These are phyloP conservation scores for Melikaiella ostensackeni DNA, from an alignment of 2,888 invertebrate genomes.

Conservation along the genomic window DNA sequence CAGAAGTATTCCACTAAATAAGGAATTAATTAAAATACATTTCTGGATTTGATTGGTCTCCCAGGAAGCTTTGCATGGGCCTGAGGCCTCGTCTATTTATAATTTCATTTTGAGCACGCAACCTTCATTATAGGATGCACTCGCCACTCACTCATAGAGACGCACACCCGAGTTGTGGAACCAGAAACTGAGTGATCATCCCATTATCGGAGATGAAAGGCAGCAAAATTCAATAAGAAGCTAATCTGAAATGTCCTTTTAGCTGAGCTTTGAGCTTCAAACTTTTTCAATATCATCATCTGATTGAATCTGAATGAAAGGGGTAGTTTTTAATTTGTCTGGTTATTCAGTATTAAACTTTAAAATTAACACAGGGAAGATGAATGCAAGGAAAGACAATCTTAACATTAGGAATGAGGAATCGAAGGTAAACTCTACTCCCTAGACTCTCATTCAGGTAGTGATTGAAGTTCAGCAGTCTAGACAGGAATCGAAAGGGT, in stretches of 20 bases:
- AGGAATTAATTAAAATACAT: background rate
- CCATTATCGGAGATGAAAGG: background rate
- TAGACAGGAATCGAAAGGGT: slow-evolving; percentile 9
- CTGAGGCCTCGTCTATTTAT: slow-evolving; percentile 72
- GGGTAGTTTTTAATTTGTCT: background rate
- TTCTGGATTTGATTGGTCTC: slow-evolving; percentile 49
- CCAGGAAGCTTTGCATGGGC: slow-evolving; percentile 67
- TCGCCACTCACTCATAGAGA: slow-evolving; percentile 21
- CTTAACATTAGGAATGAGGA: background rate
- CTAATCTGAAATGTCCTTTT: background rate
- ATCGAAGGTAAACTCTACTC: background rate
- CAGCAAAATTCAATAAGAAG: background rate
- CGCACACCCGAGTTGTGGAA: slow-evolving; percentile 9
- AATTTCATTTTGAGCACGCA: slow-evolving; percentile 60
- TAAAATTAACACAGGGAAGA: too few relatives aligned
- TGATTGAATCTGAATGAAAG: background rate
- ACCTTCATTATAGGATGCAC: slow-evolving; percentile 31
- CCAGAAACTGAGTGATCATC: slow-evolving; percentile 17
- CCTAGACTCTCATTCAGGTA: background rate
- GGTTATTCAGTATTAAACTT: background rate
- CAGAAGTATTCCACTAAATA: background rate
- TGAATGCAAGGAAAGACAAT: too few relatives aligned
- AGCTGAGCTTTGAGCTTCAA: background rate
- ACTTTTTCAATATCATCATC: background rate
- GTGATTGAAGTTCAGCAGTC: background rate